Conservation (phyloP, 2,888 invertebrate genomes). For the Eucriotettix oculatus region DNA sequence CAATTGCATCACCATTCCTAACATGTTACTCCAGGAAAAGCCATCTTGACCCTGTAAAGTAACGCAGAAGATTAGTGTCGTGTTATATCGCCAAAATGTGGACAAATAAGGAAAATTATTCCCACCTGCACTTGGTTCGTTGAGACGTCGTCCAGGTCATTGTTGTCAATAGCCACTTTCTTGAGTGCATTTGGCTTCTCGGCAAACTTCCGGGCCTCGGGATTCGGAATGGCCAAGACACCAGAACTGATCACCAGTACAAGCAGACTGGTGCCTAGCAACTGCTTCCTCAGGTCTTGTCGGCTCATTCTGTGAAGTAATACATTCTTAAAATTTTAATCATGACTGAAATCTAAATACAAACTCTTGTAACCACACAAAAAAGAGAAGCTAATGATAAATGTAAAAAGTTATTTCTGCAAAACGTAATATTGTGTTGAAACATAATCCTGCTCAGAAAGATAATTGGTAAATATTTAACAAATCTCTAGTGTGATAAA, state of each 20-base stretch:
- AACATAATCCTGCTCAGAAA: too few species aligned
- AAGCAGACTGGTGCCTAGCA: slow-evolving; percentile 41
- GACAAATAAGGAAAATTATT: not conserved
- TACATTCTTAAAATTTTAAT: too few species aligned
- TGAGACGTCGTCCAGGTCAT: slow-evolving; percentile 65
- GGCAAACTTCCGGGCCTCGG: slow-evolving; percentile 57
- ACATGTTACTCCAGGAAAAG: slow-evolving; percentile 78
- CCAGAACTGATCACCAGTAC: slow-evolving; percentile 40
- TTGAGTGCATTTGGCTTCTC: slow-evolving; percentile 80
- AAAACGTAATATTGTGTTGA: too few species aligned
- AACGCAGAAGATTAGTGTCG: not conserved
- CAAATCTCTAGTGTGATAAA: too few species aligned
- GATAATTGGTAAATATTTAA: too few species aligned
- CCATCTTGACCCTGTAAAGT: slow-evolving; percentile 19
- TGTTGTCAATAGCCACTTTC: slow-evolving; percentile 50
- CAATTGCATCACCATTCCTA: slow-evolving; percentile 77
- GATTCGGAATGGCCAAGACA: slow-evolving; percentile 13
- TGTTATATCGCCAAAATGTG: not conserved
- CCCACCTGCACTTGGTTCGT: slow-evolving; percentile 56
- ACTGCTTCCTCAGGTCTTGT: slow-evolving; percentile 1
- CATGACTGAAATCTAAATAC: too few species aligned
- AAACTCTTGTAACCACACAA: too few species aligned
- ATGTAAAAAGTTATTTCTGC: too few species aligned
- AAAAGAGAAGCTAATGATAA: too few species aligned
- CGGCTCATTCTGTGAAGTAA: too few species aligned